These are phyloP conservation scores for Triplophysa rosa DNA, from an alignment of 2,113 vertebrate genomes.

Conservation along the genomic window DNA sequence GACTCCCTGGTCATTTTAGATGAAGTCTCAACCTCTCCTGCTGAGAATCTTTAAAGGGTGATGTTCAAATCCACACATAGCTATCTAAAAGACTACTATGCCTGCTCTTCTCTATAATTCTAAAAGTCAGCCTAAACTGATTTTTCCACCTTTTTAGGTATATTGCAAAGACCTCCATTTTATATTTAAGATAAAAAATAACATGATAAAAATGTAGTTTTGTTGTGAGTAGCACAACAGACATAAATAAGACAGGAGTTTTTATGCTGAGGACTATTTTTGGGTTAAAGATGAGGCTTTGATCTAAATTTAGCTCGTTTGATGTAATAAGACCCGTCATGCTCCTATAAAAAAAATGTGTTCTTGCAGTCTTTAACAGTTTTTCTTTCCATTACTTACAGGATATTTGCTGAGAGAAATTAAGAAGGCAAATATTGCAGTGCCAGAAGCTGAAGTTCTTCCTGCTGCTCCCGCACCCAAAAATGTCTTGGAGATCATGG, in stretches of 20 bases:
- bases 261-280: not conserved
- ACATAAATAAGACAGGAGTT: not conserved
- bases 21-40: conserved; percentile 53
- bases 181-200: not conserved
- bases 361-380: too few species aligned
- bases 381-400: conserved; percentile 53
- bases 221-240: not conserved
- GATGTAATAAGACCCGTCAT: not conserved
- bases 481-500: conserved; percentile 95
- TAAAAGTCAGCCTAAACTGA: too few species aligned
- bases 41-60: not conserved
- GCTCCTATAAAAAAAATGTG: not conserved
- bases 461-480: conserved; percentile 88
- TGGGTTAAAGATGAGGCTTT: not conserved
- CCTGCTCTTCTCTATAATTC: too few species aligned
- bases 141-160: too few species aligned
- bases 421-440: conserved; percentile 82
- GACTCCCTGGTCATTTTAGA: not conserved
- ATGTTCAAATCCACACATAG: not conserved
- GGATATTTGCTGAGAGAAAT: conserved; percentile 94
- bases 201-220: not conserved
- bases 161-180: conserved; percentile 1
- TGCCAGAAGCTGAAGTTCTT: conserved; percentile 85
- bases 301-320: not conserved
- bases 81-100: not conserved